Evolutionary conservation across 1,140 invertebrate genomes (phyloP), one percentile per base, ranked within the genome.

Genomic region (Pseudomyrmex flavicornis): DNA sequence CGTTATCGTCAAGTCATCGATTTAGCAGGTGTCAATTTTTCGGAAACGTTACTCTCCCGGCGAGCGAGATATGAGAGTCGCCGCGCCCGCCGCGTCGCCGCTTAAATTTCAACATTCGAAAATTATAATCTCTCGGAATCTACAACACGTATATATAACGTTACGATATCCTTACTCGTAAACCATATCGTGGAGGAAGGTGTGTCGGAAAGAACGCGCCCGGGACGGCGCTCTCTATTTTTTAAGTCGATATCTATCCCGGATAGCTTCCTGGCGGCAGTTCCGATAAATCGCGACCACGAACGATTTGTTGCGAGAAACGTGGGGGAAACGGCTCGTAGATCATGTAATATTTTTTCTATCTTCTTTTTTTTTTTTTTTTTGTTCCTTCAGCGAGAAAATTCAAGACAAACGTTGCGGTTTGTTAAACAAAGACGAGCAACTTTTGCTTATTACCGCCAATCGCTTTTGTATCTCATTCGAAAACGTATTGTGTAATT

Each of bases 241-340:
- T 84, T 75, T 86, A 72, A 82, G 17, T 48, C 72, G 75, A 85
- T 82, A 84, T 73, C 85, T 70, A 77, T 82, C 70, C 52, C 46
- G 26, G 26, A 0, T 17, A 17, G 59, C 56, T 76, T 66, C 66
- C 26, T 54, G 61, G 13, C 35, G 48, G 22, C 12, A 44, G n/a
- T 20, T 70, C 15, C 52, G 17, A 88, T 88, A 88, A 85, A 88
- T 79, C 79, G 56, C 20, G 48, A 17, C 17, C 52, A 22, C 79
- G 46, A 46, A 69, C 68, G 76, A 85, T 74, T 63, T 61, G 59
- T 73, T 70, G 75, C n/a, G 20, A 17, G 54, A n/a, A n/a, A 63
- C 15, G 2, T 52, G n/a, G 44, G 54, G 20, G 54, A 8, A 69
- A 69, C 44, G 17, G 17, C 58, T 79, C 54, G 56, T n/a, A 13